These are phyloP conservation scores for Pyrrhia umbra DNA, from an alignment of 2,888 invertebrate species.

Conservation along the genomic window DNA sequence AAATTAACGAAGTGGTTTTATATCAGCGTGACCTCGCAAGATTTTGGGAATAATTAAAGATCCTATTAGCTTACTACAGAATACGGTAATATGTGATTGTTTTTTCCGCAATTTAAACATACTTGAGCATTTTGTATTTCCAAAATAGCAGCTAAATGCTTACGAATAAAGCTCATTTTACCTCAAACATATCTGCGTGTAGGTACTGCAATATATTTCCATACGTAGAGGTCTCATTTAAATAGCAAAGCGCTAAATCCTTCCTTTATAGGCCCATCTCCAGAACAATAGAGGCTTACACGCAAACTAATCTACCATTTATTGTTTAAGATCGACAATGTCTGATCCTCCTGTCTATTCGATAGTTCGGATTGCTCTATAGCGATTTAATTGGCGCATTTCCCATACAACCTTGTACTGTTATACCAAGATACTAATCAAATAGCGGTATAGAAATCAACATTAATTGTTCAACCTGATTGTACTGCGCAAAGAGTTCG, in stretches of 20 bases:
- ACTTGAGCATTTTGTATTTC: no score
- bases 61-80: no score
- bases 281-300: constrained; percentile 59
- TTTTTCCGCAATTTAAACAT: no score
- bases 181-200: not conserved
- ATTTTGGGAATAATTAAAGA: no score
- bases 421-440: constrained; percentile 79
- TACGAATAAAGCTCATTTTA: not conserved
- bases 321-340: constrained; percentile 69
- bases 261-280: constrained; percentile 25
- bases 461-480: constrained; percentile 83
- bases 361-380: constrained; percentile 66
- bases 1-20: no score
- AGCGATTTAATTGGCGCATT: constrained; percentile 80
- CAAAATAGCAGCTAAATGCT: not conserved
- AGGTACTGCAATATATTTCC: constrained; percentile 5
- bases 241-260: constrained; percentile 35
- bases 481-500: constrained; percentile 65
- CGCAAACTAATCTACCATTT: constrained; percentile 70
- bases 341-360: constrained; percentile 61
- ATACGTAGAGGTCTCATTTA: constrained; percentile 30
- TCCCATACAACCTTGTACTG: constrained; percentile 78
- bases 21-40: no score
- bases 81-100: no score
- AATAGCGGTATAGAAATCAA: constrained; percentile 84